These are phyloP conservation scores for Setophaga petechia DNA, from an alignment of 2,113 vertebrate genomes.

Conservation along the genomic window DNA sequence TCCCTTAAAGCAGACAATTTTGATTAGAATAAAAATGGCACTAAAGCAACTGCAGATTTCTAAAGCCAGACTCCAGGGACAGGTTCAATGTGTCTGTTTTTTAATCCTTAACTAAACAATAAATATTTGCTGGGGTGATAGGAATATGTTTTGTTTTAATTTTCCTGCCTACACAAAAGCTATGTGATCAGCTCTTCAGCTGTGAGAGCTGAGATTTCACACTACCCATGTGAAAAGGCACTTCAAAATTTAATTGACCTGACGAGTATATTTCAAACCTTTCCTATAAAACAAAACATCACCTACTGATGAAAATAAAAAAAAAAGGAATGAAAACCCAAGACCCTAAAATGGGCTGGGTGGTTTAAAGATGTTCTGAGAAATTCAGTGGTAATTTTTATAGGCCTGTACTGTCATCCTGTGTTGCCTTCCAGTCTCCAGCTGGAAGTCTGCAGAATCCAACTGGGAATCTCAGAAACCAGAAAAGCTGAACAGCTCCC, in stretches of 20 bases:
- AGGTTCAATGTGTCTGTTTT: neutral
- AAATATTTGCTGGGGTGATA: conserved; percentile 14
- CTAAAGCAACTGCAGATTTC: neutral
- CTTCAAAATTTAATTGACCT: neutral
- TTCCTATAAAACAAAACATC: neutral
- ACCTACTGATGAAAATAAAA: neutral
- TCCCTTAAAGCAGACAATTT: conserved; percentile 30
- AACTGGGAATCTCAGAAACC: neutral
- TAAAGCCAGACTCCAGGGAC: neutral
- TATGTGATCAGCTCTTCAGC: neutral
- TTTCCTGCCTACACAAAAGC: neutral
- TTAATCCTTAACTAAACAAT: conserved; percentile 7
- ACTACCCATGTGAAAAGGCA: neutral
- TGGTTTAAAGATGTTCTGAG: neutral
- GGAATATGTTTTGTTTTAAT: neutral
- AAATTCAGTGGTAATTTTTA: neutral
- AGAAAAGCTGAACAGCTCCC: neutral
- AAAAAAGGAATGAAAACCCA: neutral
- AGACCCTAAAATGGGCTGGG: neutral
- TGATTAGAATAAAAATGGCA: conserved; percentile 35
- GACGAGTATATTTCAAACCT: neutral
- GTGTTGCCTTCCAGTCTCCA: conserved; percentile 3
- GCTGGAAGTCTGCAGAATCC: neutral
- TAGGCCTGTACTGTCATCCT: conserved; percentile 24
- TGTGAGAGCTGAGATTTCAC: neutral